phyloP scores from a whole-genome alignment of 2,113 vertebrate species.

The Pogonocichla stellata region DNA sequence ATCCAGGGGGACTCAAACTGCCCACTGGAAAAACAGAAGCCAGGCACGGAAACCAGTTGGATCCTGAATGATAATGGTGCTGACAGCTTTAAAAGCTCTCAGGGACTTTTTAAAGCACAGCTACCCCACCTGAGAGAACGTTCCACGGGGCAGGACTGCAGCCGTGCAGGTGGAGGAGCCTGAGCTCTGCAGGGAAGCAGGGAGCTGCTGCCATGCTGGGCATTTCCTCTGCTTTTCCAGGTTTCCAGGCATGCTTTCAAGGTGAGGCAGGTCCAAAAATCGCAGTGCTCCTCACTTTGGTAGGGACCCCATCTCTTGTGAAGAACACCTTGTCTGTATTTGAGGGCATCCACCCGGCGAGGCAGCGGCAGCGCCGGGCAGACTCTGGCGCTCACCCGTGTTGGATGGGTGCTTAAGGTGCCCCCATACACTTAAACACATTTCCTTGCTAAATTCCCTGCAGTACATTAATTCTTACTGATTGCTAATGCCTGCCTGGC shows the following conservation, averaged over 20 bases:
- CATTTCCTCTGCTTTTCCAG: background rate
- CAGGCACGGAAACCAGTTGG: slow-evolving; percentile 28
- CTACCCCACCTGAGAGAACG: background rate
- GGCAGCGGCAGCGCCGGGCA: fast-evolving
- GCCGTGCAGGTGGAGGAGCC: background rate
- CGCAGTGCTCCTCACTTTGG: background rate
- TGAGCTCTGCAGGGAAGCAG: background rate
- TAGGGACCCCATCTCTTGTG: background rate
- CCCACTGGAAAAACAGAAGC: slow-evolving; percentile 54
- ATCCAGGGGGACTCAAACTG: background rate
- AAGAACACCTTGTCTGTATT: background rate
- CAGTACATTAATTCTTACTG: slow-evolving; percentile 62
- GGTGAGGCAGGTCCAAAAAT: background rate
- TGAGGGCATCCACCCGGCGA: background rate
- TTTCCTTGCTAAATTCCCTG: slow-evolving; percentile 31
- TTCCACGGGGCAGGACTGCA: background rate
- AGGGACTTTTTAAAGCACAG: slow-evolving; percentile 28
- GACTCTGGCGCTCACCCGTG: fast-evolving
- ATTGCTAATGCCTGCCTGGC: slow-evolving; percentile 40
- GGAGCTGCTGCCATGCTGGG: background rate
- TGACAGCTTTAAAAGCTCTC: slow-evolving; percentile 59
- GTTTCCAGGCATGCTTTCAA: background rate
- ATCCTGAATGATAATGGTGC: slow-evolving; percentile 55
- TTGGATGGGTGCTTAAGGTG: background rate
- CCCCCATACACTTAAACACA: slow-evolving; percentile 4